Percentiles rank a stretch among this genome's conserved stretches.
Conservation (phyloP, 2,888 invertebrate species). For the Drosophila eohydei region DNA sequence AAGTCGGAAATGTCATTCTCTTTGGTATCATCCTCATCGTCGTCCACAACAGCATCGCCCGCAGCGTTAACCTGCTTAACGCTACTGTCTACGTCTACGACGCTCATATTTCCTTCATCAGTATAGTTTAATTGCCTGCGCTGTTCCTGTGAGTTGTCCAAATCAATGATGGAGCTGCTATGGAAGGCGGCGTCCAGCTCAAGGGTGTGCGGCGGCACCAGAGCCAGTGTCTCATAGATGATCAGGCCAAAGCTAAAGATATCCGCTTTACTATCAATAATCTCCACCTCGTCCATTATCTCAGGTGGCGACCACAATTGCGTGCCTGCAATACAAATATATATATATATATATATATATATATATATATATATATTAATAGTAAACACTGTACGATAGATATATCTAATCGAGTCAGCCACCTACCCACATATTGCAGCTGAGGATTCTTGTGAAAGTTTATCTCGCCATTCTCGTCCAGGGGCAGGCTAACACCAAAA, state of each 20-base stretch:
- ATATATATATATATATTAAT: neutral
- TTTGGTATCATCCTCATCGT: conserved; percentile 56
- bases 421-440: conserved; percentile 87
- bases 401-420: neutral
- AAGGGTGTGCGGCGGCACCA: conserved; percentile 88
- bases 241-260: conserved; percentile 92
- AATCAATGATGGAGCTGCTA: conserved; percentile 43
- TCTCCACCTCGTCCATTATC: conserved; percentile 87
- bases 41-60: neutral
- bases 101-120: conserved; percentile 4
- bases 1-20: conserved; percentile 53
- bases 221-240: conserved; percentile 92
- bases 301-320: conserved; percentile 93
- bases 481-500: conserved; percentile 92
- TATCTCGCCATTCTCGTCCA: conserved; percentile 88
- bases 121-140: conserved; percentile 19
- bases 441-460: conserved; percentile 86
- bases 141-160: conserved; percentile 41
- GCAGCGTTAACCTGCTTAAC: neutral
- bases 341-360: neutral
- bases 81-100: neutral
- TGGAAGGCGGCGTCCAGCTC: conserved; percentile 59
- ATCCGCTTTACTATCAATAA: conserved; percentile 90
- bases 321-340: conserved; percentile 87
- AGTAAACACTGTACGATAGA: neutral